Evolutionary conservation across 30 jellyfish, hydroid and myxozoan species (phyloP).

Genomic region (Chironex yamaguchii): DNA sequence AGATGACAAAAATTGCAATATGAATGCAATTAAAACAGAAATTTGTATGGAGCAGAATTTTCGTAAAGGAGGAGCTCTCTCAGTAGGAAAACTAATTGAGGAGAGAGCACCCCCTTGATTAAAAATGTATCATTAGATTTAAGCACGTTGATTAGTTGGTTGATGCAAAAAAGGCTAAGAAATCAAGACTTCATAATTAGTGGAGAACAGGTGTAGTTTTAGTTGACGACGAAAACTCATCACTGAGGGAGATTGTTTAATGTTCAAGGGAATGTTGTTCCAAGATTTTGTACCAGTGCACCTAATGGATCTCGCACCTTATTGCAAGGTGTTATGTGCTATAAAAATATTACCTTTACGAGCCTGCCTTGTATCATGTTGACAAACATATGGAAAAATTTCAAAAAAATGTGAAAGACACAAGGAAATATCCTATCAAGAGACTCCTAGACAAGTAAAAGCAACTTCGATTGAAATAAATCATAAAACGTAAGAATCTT

Average conservation of each 20-base stretch:
- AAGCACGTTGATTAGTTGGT: too few relatives aligned
- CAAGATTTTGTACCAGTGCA: constrained; percentile 51
- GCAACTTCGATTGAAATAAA: constrained; percentile 2
- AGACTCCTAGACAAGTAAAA: constrained; percentile 39
- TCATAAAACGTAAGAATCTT: constrained; percentile 18
- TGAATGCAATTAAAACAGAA: too few relatives aligned
- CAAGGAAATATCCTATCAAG: constrained; percentile 20
- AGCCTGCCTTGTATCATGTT: constrained; percentile 61
- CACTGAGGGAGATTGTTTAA: constrained; percentile 43
- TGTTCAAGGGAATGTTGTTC: constrained; percentile 36
- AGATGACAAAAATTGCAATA: too few relatives aligned
- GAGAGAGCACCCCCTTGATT: too few relatives aligned
- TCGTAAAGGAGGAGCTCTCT: too few relatives aligned
- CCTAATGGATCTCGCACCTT: constrained; percentile 33
- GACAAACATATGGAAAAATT: constrained; percentile 39
- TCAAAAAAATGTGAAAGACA: constrained; percentile 35
- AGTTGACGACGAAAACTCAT: constrained; percentile 7
- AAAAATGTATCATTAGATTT: too few relatives aligned
- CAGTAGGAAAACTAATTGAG: too few relatives aligned
- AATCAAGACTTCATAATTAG: constrained; percentile 25
- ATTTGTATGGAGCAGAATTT: too few relatives aligned
- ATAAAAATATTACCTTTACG: constrained; percentile 39
- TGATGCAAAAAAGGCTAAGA: too few relatives aligned
- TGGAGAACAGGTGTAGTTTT: constrained; percentile 46
- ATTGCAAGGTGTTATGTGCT: constrained; percentile 27